These are phyloP conservation scores for Irena cyanogastra DNA, from an alignment of 2,113 vertebrate species.

Conservation along the genomic window DNA sequence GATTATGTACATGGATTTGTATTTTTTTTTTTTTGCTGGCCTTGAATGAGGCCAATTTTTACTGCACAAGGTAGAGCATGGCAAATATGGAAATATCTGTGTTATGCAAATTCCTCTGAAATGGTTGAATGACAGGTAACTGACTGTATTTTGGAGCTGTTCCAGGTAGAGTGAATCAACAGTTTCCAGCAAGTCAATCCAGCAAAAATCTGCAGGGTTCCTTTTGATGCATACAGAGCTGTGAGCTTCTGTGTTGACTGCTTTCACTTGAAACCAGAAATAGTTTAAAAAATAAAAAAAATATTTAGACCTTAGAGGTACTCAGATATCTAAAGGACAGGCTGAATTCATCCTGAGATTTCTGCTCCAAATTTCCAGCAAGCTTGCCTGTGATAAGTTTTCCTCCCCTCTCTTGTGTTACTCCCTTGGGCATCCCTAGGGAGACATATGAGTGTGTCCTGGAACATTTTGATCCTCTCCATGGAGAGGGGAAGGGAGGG, in stretches of 20 bases:
- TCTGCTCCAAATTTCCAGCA: neutral
- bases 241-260: neutral
- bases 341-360: neutral
- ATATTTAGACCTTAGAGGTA: neutral
- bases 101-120: slow-evolving; percentile 7
- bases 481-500: neutral
- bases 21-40: neutral
- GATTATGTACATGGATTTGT: neutral
- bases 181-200: neutral
- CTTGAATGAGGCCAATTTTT: neutral
- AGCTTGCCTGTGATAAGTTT: neutral
- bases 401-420: neutral
- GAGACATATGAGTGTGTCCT: neutral
- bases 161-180: slow-evolving; percentile 11
- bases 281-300: neutral
- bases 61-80: neutral
- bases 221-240: neutral
- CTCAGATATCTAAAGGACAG: neutral
- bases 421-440: neutral
- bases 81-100: slow-evolving; percentile 25
- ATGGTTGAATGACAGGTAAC: slow-evolving; percentile 29
- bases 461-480: neutral
- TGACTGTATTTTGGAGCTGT: neutral
- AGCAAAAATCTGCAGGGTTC: neutral
- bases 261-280: neutral